Percentiles rank a stretch among this genome's conserved stretches.
These are phyloP conservation scores for Piprites chloris DNA, from an alignment of 2,113 vertebrate genomes.

Conservation along the genomic window DNA sequence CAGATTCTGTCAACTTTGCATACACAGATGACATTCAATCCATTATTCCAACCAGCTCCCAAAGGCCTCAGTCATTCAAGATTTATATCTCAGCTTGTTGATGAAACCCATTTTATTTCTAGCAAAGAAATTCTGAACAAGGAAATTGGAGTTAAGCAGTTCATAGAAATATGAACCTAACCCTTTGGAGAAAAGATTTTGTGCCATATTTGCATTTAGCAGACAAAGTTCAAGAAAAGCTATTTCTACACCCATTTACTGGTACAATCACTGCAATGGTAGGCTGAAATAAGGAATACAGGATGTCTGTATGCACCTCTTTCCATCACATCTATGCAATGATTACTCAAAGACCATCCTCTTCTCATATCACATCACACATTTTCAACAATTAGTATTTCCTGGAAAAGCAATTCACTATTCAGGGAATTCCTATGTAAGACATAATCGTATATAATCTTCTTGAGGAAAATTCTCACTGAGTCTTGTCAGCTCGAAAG, in stretches of 20 bases:
- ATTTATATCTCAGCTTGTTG: slow-evolving; percentile 24
- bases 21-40: slow-evolving; percentile 23
- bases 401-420: neutral
- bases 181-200: neutral
- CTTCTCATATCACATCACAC: neutral
- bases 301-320: neutral
- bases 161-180: neutral
- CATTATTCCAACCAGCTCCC: slow-evolving; percentile 8
- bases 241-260: neutral
- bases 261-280: neutral
- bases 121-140: slow-evolving; percentile 5
- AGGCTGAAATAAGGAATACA: neutral
- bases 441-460: fast-evolving
- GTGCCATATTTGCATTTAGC: slow-evolving; percentile 27
- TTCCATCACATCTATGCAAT: neutral
- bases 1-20: slow-evolving; percentile 34
- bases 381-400: neutral
- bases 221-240: slow-evolving; percentile 14
- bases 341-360: neutral
- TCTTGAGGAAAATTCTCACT: neutral
- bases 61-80: slow-evolving; percentile 45
- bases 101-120: slow-evolving; percentile 13
- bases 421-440: neutral
- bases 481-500: neutral
- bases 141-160: slow-evolving; percentile 3